A percentile compares a stretch with the other conserved stretches of the same genome.
Conservation (phyloP, 2,888 invertebrate species). For the Epirrita christyi region DNA sequence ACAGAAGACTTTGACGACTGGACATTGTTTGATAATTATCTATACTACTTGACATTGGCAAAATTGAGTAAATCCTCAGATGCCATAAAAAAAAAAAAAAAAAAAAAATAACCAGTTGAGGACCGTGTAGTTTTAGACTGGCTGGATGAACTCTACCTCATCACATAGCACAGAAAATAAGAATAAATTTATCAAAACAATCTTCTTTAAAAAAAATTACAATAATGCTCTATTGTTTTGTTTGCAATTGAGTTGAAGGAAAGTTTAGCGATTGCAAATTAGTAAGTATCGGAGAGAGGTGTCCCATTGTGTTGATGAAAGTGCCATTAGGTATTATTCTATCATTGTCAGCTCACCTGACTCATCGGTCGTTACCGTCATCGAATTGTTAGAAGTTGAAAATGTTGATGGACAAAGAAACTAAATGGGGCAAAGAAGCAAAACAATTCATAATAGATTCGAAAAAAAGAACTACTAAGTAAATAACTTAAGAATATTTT, state of each 20-base stretch:
- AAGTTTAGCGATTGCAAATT: conserved; percentile 6
- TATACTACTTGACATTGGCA: too few species aligned
- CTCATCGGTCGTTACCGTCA: background rate
- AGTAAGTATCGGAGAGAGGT: conserved; percentile 8
- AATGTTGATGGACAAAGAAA: background rate
- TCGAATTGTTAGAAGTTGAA: background rate
- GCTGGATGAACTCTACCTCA: too few species aligned
- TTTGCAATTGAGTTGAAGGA: conserved; percentile 1
- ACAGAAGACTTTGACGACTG: too few species aligned
- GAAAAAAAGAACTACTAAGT: background rate
- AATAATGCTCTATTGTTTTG: background rate
- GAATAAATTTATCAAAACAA: background rate
- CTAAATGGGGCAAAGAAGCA: too few species aligned
- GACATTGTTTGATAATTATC: too few species aligned
- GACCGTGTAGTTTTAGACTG: too few species aligned
- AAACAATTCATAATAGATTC: background rate
- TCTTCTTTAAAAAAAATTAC: too few species aligned
- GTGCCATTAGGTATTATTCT: conserved; percentile 3
- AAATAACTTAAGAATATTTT: too few species aligned
- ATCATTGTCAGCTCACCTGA: background rate
- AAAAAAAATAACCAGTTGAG: too few species aligned
- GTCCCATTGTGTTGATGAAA: conserved; percentile 13
- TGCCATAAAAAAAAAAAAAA: too few species aligned
- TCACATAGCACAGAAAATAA: background rate
- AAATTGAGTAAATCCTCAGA: too few species aligned